Evolutionary conservation across 2,113 vertebrate genomes (phyloP).

Genomic region (Arothron firmamentum): DNA sequence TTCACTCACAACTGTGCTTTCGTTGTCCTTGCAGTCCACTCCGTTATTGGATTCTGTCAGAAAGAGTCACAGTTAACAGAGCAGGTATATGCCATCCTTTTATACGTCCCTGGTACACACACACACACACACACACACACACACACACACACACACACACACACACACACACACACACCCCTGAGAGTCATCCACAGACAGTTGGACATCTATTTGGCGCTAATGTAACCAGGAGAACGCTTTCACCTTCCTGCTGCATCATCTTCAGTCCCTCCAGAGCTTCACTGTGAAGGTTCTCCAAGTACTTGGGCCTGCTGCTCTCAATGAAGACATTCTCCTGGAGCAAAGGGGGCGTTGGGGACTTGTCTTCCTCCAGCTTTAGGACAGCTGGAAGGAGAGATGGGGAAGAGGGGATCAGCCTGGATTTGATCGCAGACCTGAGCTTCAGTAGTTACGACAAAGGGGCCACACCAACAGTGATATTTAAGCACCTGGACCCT

Average conservation of each 20-base stretch:
- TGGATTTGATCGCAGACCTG: slow-evolving; percentile 37
- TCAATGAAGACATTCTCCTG: slow-evolving; percentile 93
- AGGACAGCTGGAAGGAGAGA: slow-evolving; percentile 48
- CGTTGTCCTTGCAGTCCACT: slow-evolving; percentile 82
- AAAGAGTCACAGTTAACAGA: slow-evolving; percentile 54
- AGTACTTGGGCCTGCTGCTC: slow-evolving; percentile 78
- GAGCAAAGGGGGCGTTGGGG: slow-evolving; percentile 60
- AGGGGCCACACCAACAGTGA: slow-evolving; percentile 26
- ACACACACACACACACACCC: slow-evolving; percentile 26
- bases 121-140: slow-evolving; percentile 25
- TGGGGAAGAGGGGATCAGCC: slow-evolving; percentile 31
- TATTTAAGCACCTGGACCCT: slow-evolving; percentile 16
- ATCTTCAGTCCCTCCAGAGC: slow-evolving; percentile 88
- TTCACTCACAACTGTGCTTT: slow-evolving; percentile 75
- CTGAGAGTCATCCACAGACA: slow-evolving; percentile 4
- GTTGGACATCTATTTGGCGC: slow-evolving; percentile 9
- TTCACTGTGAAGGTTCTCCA: slow-evolving; percentile 90
- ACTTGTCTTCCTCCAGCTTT: slow-evolving; percentile 71
- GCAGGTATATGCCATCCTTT: neutral
- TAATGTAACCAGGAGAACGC: neutral
- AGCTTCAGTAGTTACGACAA: slow-evolving; percentile 26
- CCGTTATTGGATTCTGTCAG: slow-evolving; percentile 79
- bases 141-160: slow-evolving; percentile 25
- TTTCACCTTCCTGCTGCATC: slow-evolving; percentile 86
- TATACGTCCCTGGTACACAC: slow-evolving; percentile 11